Evolutionary conservation across 2,797 vertebrate genomes (phyloP).

Genomic region (Esox lucius): DNA sequence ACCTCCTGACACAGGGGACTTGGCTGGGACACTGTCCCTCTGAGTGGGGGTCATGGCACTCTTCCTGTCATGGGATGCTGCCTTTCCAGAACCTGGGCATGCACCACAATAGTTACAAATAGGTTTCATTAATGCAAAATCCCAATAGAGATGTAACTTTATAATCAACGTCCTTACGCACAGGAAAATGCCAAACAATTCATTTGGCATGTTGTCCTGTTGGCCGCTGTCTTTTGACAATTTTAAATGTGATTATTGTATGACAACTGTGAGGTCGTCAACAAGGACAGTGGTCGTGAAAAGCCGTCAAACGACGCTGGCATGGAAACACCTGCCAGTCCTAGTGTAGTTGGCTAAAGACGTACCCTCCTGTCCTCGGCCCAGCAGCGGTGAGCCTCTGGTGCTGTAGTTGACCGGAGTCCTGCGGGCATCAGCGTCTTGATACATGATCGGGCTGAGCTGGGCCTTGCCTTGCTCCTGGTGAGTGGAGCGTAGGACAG

Average conservation of each 20-base stretch:
- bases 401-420: conserved; percentile 91
- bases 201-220: too few relatives aligned
- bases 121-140: not conserved
- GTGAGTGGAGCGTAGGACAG: conserved; percentile 92
- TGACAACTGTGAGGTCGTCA: too few relatives aligned
- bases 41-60: conserved; percentile 90
- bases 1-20: conserved; percentile 88
- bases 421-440: conserved; percentile 88
- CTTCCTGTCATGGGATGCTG: conserved; percentile 90
- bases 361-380: conserved; percentile 84
- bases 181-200: too few relatives aligned
- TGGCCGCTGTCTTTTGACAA: too few relatives aligned
- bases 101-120: conserved; percentile 9
- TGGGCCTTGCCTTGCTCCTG: conserved; percentile 90
- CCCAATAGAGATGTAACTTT: not conserved
- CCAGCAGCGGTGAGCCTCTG: conserved; percentile 92
- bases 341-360: not conserved
- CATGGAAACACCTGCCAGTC: too few relatives aligned
- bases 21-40: conserved; percentile 88
- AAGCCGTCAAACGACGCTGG: too few relatives aligned
- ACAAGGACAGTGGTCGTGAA: too few relatives aligned
- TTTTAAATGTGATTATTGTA: too few relatives aligned
- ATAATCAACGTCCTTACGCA: too few relatives aligned
- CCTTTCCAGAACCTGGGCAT: conserved; percentile 81
- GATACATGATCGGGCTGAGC: conserved; percentile 94